Conservation (phyloP, 1,140 invertebrate species). For the Cydia splendana region DNA sequence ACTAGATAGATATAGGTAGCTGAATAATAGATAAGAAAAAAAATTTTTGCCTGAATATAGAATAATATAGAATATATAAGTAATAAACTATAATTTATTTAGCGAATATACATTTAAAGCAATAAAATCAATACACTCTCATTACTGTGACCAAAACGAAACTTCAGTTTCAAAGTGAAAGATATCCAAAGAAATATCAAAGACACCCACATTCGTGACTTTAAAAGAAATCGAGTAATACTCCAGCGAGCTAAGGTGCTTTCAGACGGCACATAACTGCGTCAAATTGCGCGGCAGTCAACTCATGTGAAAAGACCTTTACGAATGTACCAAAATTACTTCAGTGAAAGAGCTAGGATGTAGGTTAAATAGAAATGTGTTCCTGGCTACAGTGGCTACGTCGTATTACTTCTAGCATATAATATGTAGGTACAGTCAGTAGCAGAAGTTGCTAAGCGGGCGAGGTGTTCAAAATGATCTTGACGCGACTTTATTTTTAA, state of each 20-base stretch:
- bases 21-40: too few relatives aligned
- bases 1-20: too few relatives aligned
- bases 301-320: constrained; percentile 13
- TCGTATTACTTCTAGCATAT: background rate
- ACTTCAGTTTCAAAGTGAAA: background rate
- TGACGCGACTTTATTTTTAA: too few relatives aligned
- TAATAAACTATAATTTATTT: background rate
- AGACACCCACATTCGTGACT: background rate
- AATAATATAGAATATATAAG: too few relatives aligned
- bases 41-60: too few relatives aligned
- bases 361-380: constrained; percentile 14
- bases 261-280: constrained; percentile 10
- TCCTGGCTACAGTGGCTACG: background rate
- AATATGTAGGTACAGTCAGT: too few relatives aligned
- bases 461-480: too few relatives aligned
- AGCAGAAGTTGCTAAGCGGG: too few relatives aligned
- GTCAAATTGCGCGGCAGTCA: constrained; percentile 13
- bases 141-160: background rate
- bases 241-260: constrained; percentile 12
- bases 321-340: constrained; percentile 13
- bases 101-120: background rate
- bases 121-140: background rate
- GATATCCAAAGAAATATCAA: constrained; percentile 9
- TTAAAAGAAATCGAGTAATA: constrained; percentile 3
- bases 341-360: constrained; percentile 2